A percentile compares a stretch with the other conserved stretches of the same genome.
These are phyloP conservation scores for Bubalus kerabau DNA, from an alignment of 2,113 vertebrate genomes.

Conservation along the genomic window DNA sequence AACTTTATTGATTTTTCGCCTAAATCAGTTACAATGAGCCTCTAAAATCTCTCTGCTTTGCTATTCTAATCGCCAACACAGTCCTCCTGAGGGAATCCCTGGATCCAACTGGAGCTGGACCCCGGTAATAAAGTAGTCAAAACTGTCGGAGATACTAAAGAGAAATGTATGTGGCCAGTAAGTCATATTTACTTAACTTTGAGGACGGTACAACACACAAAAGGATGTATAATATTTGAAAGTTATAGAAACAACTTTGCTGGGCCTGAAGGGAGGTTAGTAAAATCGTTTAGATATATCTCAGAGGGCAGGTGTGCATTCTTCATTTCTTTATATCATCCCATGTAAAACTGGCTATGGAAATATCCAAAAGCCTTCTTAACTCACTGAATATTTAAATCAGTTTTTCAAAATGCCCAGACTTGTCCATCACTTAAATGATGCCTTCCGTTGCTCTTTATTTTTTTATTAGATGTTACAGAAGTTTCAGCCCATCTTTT, in stretches of 20 bases:
- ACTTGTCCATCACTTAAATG: not conserved
- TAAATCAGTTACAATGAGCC: no score
- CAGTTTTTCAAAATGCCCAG: not conserved
- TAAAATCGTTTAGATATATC: not conserved
- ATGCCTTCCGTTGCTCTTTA: not conserved
- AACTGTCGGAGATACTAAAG: no score
- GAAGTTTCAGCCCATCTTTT: not conserved
- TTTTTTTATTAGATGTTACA: not conserved
- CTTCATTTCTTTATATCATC: not conserved
- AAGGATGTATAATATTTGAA: no score
- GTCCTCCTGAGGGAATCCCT: no score
- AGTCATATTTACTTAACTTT: no score
- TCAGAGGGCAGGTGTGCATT: not conserved
- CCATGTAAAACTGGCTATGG: not conserved
- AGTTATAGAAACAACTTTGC: not conserved
- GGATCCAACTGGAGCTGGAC: no score
- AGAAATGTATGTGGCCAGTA: no score
- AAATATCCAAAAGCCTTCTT: not conserved
- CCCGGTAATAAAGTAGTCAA: no score
- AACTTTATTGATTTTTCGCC: no score
- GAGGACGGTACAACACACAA: no score
- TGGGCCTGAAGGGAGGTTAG: not conserved
- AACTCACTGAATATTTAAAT: not conserved
- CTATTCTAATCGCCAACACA: no score
- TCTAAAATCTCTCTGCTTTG: no score